phyloP scores from a whole-genome alignment of 1,140 invertebrate species.

The Diachasmimorpha longicaudata region DNA sequence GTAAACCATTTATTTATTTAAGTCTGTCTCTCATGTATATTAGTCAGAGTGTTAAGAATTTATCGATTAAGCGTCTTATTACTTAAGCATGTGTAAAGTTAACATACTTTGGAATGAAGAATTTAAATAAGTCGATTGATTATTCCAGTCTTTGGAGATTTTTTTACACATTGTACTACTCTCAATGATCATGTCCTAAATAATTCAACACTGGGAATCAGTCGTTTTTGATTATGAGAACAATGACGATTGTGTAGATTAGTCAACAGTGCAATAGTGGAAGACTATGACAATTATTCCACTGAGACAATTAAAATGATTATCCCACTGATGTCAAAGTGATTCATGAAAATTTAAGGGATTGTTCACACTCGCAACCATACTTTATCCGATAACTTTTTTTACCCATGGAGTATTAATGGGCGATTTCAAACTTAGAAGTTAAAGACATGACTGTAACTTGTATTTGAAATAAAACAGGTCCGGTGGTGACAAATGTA shows the following conservation, averaged over 20 bases:
- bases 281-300: not conserved
- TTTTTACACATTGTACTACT: not conserved
- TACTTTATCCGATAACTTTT: slow-evolving; percentile 14
- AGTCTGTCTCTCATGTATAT: slow-evolving; percentile 4
- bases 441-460: slow-evolving; percentile 36
- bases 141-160: not conserved
- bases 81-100: not conserved
- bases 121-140: not conserved
- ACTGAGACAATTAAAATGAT: not conserved
- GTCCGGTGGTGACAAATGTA: not conserved
- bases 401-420: slow-evolving; percentile 6
- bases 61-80: not conserved
- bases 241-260: not conserved
- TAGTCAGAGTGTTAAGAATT: slow-evolving; percentile 2
- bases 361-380: not conserved
- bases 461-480: slow-evolving; percentile 24
- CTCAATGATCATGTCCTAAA: not conserved
- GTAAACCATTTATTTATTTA: not conserved
- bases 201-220: not conserved
- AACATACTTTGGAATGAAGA: not conserved
- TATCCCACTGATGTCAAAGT: not conserved
- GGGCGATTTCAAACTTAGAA: not conserved
- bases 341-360: not conserved
- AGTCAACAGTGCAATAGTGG: not conserved
- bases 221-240: not conserved